Evolutionary conservation across 2,113 vertebrate species (phyloP), one percentile per base, ranked within the genome.

Genomic region (Falco punctatus): DNA sequence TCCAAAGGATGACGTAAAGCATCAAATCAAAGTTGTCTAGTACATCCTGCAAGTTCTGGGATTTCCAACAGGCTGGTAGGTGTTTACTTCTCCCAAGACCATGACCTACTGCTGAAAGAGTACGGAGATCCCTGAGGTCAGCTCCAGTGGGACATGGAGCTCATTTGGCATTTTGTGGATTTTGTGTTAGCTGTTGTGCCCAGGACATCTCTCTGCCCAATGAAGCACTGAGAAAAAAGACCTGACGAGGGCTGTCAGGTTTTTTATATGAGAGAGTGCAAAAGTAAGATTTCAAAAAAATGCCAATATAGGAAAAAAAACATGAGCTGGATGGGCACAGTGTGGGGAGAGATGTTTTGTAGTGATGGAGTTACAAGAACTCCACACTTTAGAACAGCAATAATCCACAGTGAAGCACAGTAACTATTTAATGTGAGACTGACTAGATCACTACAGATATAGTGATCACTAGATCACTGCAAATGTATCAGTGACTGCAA

Each of bases 1-100:
- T 93, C 88, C 80, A 49, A 86, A 88, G 66, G 32, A 46, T 65
- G 55, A 90, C 51, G 17, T 86, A 95, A 92, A 93, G 61, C 87
- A 89, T 40, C 38, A 66, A 40, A 79, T 48, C 62, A 91, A 86
- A 92, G 70, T 77, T 88, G 86, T 55, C 77, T 65, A 72, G 75
- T 65, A 64, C 61, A 71, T 49, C 19, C 59, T 83, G 35, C 11
- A 75, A 61, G 22, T 84, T 84, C 52, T 59, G 81, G 23, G 40
- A 51, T 92, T 91, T 94, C 92, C 79, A 58, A 44, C 57, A 44
- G 22, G 9, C 65, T 88, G 23, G 14, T 64, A 62, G 38, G 28
- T 78, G 48, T 38, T 86, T 38, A 84, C 44, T 48, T 92, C 26
- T 93, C 73, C 49, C 19, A 80, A 35, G 59, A 38, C 21, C 23